phyloP scores from a whole-genome alignment of 2,113 vertebrate genomes.

The Sander vitreus region DNA sequence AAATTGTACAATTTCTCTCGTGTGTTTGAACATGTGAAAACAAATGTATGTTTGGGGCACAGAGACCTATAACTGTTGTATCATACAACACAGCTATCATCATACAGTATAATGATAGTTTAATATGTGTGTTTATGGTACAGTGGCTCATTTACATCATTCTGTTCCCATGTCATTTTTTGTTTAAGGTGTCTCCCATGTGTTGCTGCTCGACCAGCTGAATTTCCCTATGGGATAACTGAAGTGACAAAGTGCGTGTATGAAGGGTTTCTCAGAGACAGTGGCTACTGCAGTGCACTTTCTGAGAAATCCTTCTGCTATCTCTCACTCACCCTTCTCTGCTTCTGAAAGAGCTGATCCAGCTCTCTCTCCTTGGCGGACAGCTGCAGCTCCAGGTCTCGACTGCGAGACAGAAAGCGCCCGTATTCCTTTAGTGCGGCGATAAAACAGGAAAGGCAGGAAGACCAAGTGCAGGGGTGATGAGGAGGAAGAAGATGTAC shows the following conservation, averaged over 20 bases:
- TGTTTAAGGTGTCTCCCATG: not conserved
- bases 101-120: not conserved
- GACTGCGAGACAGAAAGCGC: slow-evolving; percentile 86
- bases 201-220: not conserved
- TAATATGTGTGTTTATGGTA: not conserved
- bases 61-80: not conserved
- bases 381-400: slow-evolving; percentile 88
- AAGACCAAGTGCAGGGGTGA: not conserved
- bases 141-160: not conserved
- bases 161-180: not conserved
- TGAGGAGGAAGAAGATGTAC: not conserved
- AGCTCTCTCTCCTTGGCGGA: slow-evolving; percentile 90
- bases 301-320: not conserved
- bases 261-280: not conserved
- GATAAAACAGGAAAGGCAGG: not conserved
- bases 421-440: slow-evolving; percentile 86
- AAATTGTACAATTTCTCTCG: not conserved
- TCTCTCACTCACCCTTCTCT: slow-evolving; percentile 85
- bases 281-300: not conserved
- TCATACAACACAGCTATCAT: too few species aligned
- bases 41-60: not conserved
- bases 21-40: not conserved
- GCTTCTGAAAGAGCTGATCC: slow-evolving; percentile 88
- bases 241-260: not conserved
- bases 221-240: not conserved